Evolutionary conservation across 2,113 vertebrate genomes (phyloP), one percentile per base, ranked within the genome.

Genomic region (Hyla sarda): DNA sequence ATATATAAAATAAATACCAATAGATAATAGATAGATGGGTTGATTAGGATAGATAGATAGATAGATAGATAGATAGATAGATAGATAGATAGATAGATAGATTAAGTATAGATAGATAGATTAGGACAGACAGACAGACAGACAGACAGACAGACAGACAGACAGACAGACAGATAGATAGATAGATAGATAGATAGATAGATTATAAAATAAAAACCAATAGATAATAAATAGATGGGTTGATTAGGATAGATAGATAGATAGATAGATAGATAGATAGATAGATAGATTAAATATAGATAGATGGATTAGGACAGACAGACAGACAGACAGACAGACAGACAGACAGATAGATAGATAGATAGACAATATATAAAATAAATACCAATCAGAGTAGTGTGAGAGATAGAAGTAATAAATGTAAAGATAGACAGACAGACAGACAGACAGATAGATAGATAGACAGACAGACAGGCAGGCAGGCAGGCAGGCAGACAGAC

Each of bases 71-170:
- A 30, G 1, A 65, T 8, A 65, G 60, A 28, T 30, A 65, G 60
- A 65, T 30, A 65, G 60, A 65, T 28, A 60, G 58, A 12, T 28
- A 65, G 25, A 30, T 30, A 60, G 58, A 60, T 25, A 60, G 58
- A 60, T 25, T 25, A n/a, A n/a, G n/a, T n/a, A 60, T 25, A 60
- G 58, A 60, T 60, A 60, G n/a, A 60, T 60, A 65, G 60, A 65
- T 30, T n/a, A n/a, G 30, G 60, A 65, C 30, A 65, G 25, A 65
- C 10, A 60, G 8, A 41, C 8, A 41, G 41, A 41, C 8, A 41
- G 41, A 41, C 8, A 41, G 41, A 41, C 8, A 41, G 41, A 41
- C 2, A 72, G 69, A 72, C 41, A 28, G 58, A 25, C 25, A 60
- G 58, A 32, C 11, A 48, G 47, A 48, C 11, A 12, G 47, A 48